These are phyloP conservation scores for Silurus aristotelis DNA, from an alignment of 2,797 vertebrate genomes.

Conservation along the genomic window DNA sequence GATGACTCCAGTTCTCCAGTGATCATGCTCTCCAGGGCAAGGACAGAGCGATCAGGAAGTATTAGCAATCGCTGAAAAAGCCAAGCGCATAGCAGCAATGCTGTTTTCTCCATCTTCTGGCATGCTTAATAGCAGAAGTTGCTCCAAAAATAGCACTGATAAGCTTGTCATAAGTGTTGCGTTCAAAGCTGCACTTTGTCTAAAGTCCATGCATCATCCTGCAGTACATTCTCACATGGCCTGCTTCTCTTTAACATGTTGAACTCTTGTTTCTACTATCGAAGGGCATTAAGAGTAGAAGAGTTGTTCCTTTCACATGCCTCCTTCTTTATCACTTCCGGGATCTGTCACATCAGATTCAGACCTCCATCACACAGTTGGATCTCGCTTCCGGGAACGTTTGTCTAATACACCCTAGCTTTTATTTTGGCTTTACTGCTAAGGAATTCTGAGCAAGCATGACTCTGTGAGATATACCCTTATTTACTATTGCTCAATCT, in stretches of 20 bases:
- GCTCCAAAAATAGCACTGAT: constrained; percentile 32
- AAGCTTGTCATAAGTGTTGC: constrained; percentile 37
- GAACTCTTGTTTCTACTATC: constrained; percentile 35
- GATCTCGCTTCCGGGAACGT: too few relatives aligned
- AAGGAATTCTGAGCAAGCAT: constrained; percentile 30
- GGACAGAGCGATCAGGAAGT: constrained; percentile 41
- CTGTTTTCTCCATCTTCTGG: constrained; percentile 26
- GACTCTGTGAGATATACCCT: constrained; percentile 36
- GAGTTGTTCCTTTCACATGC: constrained; percentile 54
- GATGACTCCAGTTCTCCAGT: constrained; percentile 48
- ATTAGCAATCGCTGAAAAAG: constrained; percentile 22
- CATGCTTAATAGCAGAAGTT: not conserved
- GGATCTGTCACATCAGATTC: not conserved
- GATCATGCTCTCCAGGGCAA: constrained; percentile 48
- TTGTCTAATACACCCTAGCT: too few relatives aligned
- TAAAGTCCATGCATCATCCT: constrained; percentile 43
- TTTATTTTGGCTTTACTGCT: not conserved
- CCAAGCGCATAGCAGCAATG: not conserved
- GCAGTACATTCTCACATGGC: constrained; percentile 62
- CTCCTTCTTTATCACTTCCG: not conserved
- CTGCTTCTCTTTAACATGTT: constrained; percentile 60
- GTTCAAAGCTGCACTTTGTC: constrained; percentile 46
- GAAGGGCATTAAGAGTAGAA: constrained; percentile 43
- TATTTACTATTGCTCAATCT: constrained; percentile 3
- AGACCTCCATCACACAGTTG: not conserved